Evolutionary conservation across 2,888 invertebrate species (phyloP), one percentile per base, ranked within the genome.

Genomic region (Margaritifera margaritifera): DNA sequence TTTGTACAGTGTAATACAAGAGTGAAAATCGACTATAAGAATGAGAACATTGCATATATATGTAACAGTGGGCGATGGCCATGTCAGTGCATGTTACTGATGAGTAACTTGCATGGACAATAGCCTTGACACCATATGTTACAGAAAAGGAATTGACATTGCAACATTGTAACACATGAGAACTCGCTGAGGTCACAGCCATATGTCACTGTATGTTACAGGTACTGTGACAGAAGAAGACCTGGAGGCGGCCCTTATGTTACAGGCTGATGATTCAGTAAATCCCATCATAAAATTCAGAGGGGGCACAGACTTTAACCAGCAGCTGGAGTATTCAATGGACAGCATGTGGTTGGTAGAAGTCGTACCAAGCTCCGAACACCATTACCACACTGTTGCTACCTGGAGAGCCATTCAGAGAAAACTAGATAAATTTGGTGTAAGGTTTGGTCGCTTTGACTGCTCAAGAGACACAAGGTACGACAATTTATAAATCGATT

Each of bases 321-420:
- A 90, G 75, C 77, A 77, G 11, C 91, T 92, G 6, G 91, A 92
- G 78, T 92, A 92, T 80, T 90, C 91, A 27, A 91, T 92, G 81
- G 92, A 92, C 84, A 91, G 91, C 77, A 90, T 91, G 18, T 92
- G 92, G 92, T 80, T 92, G 55, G 90, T 92, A 2, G 91, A 91
- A 80, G 90, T 92, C 4, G 80, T 89, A 22, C 84, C 87, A 67
- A 54, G 83, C 67, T 73, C 75, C 42, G 63, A 75, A 4, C 64
- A 69, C 6, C 61, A 79, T 20, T 68, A 77, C 4, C 2, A 11
- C 15, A 69, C 77, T 18, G 82, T 84, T 27, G 65, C 69, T 18
- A 85, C 87, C 66, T 92, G 92, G 92, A 86, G 86, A 56, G 72
- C 84, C 31, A 85, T 92, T 15, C 82, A 87, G 22, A 85, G 86